These are phyloP conservation scores for Octodon degus DNA, from an alignment of 2,113 vertebrate genomes.

Conservation along the genomic window DNA sequence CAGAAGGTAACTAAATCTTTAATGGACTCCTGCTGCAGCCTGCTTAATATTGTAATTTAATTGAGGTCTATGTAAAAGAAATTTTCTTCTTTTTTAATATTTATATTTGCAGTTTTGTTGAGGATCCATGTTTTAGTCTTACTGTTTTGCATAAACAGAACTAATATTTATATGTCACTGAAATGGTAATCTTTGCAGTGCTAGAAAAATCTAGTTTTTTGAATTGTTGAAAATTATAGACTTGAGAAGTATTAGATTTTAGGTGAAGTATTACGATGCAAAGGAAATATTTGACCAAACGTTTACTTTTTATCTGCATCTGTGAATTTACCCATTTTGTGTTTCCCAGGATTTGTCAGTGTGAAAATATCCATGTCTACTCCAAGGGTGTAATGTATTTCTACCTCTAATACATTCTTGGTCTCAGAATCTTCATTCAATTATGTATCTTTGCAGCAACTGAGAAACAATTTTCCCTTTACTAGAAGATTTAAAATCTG, in stretches of 20 bases:
- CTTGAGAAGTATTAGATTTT: not conserved
- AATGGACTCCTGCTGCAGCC: slow-evolving; percentile 76
- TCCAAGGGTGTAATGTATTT: not conserved
- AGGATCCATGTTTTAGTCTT: slow-evolving; percentile 55
- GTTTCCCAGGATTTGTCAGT: not conserved
- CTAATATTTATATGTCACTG: slow-evolving; percentile 53
- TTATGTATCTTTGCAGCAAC: not conserved
- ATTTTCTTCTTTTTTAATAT: slow-evolving; percentile 68
- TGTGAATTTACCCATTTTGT: not conserved
- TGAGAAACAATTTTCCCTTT: not conserved
- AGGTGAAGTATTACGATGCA: not conserved
- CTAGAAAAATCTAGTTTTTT: not conserved
- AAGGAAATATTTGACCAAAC: not conserved
- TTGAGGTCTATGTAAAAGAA: slow-evolving; percentile 70
- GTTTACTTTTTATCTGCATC: not conserved
- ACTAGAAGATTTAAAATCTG: not conserved
- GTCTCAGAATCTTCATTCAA: not conserved
- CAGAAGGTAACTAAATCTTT: slow-evolving; percentile 86
- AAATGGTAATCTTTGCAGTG: slow-evolving; percentile 40
- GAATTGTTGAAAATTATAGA: not conserved
- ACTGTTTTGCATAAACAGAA: slow-evolving; percentile 66
- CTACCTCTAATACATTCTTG: not conserved
- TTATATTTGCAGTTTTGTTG: slow-evolving; percentile 70
- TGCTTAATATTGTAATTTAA: slow-evolving; percentile 82
- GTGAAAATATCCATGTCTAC: not conserved